Evolutionary conservation across 1,140 invertebrate genomes (phyloP).

Genomic region (Zophobas morio): DNA sequence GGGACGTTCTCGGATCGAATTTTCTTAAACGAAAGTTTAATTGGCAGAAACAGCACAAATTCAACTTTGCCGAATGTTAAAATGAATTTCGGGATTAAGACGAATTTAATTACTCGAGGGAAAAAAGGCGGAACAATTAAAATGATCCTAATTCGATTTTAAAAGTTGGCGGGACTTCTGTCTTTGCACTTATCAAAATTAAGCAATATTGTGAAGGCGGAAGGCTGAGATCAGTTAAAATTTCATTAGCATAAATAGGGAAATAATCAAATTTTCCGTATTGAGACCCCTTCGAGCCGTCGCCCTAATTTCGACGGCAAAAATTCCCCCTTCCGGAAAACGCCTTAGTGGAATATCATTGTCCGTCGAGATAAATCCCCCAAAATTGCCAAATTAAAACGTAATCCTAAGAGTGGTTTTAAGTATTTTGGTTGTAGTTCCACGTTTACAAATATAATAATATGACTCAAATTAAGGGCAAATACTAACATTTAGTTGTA

Average conservation of each 20-base stretch:
- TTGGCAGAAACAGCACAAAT: conserved; percentile 25
- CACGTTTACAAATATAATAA: too few species aligned
- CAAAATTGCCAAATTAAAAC: too few species aligned
- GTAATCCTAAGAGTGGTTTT: too few species aligned
- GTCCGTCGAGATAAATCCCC: too few species aligned
- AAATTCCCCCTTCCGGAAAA: too few species aligned
- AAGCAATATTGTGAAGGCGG: not conserved
- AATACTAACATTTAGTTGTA: too few species aligned
- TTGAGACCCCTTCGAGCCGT: too few species aligned
- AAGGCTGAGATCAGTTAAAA: not conserved
- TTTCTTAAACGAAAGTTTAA: conserved; percentile 36
- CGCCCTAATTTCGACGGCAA: too few species aligned
- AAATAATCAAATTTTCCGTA: not conserved
- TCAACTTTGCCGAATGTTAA: not conserved
- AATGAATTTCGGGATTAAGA: conserved; percentile 21
- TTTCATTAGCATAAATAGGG: conserved; percentile 2
- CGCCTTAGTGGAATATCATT: too few species aligned
- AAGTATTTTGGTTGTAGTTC: too few species aligned
- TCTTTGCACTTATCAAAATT: conserved; percentile 12
- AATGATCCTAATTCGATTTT: conserved; percentile 26
- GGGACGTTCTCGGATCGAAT: conserved; percentile 20
- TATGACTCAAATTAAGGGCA: too few species aligned
- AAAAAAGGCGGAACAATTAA: conserved; percentile 24
- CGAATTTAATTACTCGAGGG: conserved; percentile 8
- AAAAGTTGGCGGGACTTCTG: conserved; percentile 1